Evolutionary conservation across 2,888 invertebrate species (phyloP).

Genomic region (Ophion obscuratus): DNA sequence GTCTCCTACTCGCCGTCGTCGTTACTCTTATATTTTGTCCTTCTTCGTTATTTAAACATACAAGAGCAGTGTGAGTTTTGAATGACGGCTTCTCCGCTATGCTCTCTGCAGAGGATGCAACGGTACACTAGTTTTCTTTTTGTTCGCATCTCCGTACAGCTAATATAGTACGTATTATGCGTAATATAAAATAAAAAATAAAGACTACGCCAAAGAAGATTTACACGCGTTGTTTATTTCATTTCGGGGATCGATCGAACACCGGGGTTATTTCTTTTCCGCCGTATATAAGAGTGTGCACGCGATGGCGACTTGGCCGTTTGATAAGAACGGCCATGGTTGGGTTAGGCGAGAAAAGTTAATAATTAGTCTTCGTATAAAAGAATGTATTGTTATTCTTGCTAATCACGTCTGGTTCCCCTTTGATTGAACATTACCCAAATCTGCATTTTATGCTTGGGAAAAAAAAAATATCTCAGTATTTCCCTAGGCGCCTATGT

Average conservation of each 20-base stretch:
- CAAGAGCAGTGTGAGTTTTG: slow-evolving; percentile 45
- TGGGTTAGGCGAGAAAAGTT: slow-evolving; percentile 3
- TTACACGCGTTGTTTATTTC: slow-evolving; percentile 9
- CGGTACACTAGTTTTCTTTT: slow-evolving; percentile 27
- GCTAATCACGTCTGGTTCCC: slow-evolving; percentile 5
- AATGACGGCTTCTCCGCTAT: slow-evolving; percentile 52
- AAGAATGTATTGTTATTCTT: slow-evolving; percentile 24
- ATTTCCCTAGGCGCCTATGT: not conserved
- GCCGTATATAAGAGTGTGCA: slow-evolving; percentile 19
- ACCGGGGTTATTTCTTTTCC: slow-evolving; percentile 45
- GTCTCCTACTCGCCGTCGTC: slow-evolving; percentile 53
- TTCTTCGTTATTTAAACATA: slow-evolving; percentile 17
- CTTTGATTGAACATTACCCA: slow-evolving; percentile 16
- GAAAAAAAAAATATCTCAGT: not conserved
- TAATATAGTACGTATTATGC: slow-evolving; percentile 60
- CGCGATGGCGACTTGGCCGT: slow-evolving; percentile 18
- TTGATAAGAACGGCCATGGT: not conserved
- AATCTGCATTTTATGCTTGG: not conserved
- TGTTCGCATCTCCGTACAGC: not conserved
- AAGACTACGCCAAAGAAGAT: slow-evolving; percentile 48
- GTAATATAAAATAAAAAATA: slow-evolving; percentile 63
- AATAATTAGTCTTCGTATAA: slow-evolving; percentile 47
- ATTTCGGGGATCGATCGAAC: slow-evolving; percentile 56
- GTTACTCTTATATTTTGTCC: slow-evolving; percentile 37
- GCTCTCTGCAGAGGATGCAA: slow-evolving; percentile 43